Evolutionary conservation across 2,888 invertebrate genomes (phyloP).

Genomic region (Frankliniella intonsa): DNA sequence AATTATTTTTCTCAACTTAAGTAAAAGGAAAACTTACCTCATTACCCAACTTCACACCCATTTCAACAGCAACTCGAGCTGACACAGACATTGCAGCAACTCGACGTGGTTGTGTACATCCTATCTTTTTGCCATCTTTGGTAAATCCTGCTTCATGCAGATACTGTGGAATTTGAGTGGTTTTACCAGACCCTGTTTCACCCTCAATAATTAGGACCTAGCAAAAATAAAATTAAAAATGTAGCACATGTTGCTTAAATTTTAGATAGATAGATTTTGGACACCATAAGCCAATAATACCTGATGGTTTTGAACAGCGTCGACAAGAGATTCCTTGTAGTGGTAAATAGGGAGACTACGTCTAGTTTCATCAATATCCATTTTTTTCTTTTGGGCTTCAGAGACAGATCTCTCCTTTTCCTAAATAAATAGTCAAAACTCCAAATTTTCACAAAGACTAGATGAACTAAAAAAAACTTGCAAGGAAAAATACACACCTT

Average conservation of each 20-base stretch:
- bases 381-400: conserved; percentile 64
- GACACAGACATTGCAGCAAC: conserved; percentile 99
- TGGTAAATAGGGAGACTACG: conserved; percentile 90
- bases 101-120: conserved; percentile 94
- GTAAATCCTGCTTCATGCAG: conserved; percentile 90
- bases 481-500: conserved; percentile 36
- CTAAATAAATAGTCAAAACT: conserved; percentile 33
- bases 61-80: conserved; percentile 95
- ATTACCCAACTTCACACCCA: conserved; percentile 91
- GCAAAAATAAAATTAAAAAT: conserved; percentile 36
- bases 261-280: background rate
- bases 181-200: conserved; percentile 98
- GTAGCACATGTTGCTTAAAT: background rate
- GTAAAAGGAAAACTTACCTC: conserved; percentile 70
- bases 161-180: conserved; percentile 98
- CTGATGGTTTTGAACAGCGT: conserved; percentile 85
- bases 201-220: conserved; percentile 91
- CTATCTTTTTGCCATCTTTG: conserved; percentile 78
- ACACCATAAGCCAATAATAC: conserved; percentile 43
- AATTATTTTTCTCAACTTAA: background rate
- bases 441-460: background rate
- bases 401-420: conserved; percentile 57
- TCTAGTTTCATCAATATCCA: conserved; percentile 86
- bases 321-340: conserved; percentile 80
- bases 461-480: background rate